Conservation (phyloP, 2,113 vertebrate species). For the Sphyrna mokarran region DNA sequence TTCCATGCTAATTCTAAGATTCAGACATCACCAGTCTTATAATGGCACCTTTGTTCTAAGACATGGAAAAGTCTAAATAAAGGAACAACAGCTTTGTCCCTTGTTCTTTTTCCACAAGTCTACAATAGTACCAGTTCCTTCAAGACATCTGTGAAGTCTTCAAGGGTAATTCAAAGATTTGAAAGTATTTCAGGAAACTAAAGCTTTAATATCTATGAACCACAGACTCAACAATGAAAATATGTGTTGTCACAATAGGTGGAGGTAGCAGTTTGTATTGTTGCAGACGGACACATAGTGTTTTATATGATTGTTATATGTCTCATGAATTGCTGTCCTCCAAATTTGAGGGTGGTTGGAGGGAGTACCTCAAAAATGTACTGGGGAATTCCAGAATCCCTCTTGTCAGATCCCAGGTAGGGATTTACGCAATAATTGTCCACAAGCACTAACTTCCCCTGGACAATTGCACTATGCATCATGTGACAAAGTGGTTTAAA, state of each 20-base stretch:
- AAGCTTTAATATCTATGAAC: not conserved
- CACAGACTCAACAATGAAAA: not conserved
- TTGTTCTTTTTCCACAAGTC: not conserved
- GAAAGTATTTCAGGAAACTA: not conserved
- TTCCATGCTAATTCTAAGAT: not conserved
- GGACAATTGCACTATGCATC: too few species aligned
- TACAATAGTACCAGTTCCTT: not conserved
- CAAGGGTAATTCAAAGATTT: not conserved
- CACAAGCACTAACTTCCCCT: too few species aligned
- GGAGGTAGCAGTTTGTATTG: not conserved
- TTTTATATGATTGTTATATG: not conserved
- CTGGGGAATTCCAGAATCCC: too few species aligned
- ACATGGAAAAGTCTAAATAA: not conserved
- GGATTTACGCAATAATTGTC: too few species aligned
- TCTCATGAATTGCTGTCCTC: too few species aligned
- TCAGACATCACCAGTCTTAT: slow-evolving; percentile 9
- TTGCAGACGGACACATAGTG: not conserved
- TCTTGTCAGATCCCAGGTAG: too few species aligned
- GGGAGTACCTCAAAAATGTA: too few species aligned
- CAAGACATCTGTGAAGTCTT: too few species aligned
- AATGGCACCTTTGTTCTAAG: slow-evolving; percentile 29
- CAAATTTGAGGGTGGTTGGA: too few species aligned
- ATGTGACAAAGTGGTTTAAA: too few species aligned
- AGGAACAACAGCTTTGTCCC: not conserved
- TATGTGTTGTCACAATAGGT: not conserved